Evolutionary conservation across 2,888 invertebrate genomes (phyloP), one percentile per base, ranked within the genome.

Genomic region (Lycophotia porphyrea): DNA sequence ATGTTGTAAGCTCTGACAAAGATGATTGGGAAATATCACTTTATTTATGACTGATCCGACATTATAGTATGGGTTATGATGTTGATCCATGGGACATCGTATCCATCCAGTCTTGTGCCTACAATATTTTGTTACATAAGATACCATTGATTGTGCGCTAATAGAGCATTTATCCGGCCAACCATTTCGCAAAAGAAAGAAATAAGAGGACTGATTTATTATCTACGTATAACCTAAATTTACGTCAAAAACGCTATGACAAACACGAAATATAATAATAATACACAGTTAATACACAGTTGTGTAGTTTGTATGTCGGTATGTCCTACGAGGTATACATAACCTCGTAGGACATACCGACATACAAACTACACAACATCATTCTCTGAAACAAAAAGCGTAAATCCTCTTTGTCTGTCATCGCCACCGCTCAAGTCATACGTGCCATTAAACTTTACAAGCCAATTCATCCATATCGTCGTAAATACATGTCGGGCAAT

Each of bases 371-470:
- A 47, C 13, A 34, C 21, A 27, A 34, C 39, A 47, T 27, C 24
- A 61, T 70, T 60, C 24, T 60, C 34, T 58, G 61, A 31, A 34
- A 68, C 21, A 66, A 81, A 77, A 69, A 55, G 11, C 55, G 39
- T 81, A 42, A 77, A 82, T 66, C 18, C 42, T 65, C 36, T 71
- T 66, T 39, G 70, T 47, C 71, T 77, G 65, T 82, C 78, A 66
- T 36, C 55, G 36, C 24, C 47, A 64, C 58, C 27, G 47, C 39
- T 76, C 52, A 44, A 58, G 21, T 65, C 66, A 58, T 58, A 81
- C 52, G 44, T 64, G 58, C 34, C 36, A 68, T 78, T 70, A 52
- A 67, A 52, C 52, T 82, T 72, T 67, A 82, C 74, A 74, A 74
- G 74, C 74, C 70, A 74, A 78, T 82, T 58, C 58, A 63, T 82